Evolutionary conservation across 1,140 invertebrate genomes (phyloP).

Genomic region (Adoxophyes honmai): DNA sequence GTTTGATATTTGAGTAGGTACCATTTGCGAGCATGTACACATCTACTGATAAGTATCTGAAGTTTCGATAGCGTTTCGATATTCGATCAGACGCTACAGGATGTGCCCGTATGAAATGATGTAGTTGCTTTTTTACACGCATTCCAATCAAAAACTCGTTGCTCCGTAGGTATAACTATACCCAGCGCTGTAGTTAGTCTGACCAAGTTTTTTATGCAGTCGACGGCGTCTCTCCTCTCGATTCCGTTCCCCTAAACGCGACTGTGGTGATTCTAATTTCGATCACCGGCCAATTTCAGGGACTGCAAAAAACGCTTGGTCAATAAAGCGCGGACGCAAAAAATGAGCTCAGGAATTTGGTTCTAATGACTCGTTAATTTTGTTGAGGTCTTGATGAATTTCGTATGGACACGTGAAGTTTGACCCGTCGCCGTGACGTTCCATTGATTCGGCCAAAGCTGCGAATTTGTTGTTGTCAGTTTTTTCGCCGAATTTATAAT

Average conservation of each 20-base stretch:
- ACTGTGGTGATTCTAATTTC: slow-evolving; percentile 1
- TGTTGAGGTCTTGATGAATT: slow-evolving; percentile 55
- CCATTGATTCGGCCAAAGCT: background rate
- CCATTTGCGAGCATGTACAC: background rate
- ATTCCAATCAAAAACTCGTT: slow-evolving; percentile 66
- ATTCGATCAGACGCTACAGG: slow-evolving; percentile 31
- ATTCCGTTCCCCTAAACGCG: slow-evolving; percentile 1
- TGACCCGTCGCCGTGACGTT: slow-evolving; percentile 14
- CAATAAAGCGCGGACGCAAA: slow-evolving; percentile 38
- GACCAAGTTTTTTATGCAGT: slow-evolving; percentile 14
- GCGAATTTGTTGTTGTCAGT: slow-evolving; percentile 7
- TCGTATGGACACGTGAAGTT: slow-evolving; percentile 43
- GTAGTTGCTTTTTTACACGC: slow-evolving; percentile 58
- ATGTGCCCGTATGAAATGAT: slow-evolving; percentile 44
- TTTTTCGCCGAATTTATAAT: slow-evolving; percentile 4
- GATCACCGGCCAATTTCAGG: background rate
- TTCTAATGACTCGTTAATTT: slow-evolving; percentile 67
- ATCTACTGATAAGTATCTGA: background rate
- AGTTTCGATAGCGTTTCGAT: slow-evolving; percentile 10
- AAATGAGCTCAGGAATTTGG: slow-evolving; percentile 57
- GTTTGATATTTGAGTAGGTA: too few relatives aligned
- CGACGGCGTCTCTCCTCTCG: background rate
- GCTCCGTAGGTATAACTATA: slow-evolving; percentile 53
- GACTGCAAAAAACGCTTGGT: background rate
- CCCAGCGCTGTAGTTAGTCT: slow-evolving; percentile 17